Evolutionary conservation across 2,113 vertebrate species (phyloP).

Genomic region (Podarcis cretensis): DNA sequence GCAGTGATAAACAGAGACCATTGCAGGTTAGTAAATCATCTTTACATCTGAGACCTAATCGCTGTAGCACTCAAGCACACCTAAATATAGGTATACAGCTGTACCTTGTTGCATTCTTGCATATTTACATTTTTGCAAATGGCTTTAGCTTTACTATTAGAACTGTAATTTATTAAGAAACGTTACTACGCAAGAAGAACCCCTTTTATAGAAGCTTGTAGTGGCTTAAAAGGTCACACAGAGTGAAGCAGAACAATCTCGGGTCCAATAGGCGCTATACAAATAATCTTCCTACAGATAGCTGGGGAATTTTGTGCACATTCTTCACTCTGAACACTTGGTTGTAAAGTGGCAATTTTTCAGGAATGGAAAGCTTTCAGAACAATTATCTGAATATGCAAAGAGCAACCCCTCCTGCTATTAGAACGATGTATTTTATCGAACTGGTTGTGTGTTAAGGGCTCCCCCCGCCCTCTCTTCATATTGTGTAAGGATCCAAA

Average conservation of each 20-base stretch:
- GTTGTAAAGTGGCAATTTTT: conserved; percentile 56
- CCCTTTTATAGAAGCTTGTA: conserved; percentile 44
- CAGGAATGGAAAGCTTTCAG: conserved; percentile 41
- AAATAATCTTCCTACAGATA: conserved; percentile 34
- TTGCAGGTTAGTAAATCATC: conserved; percentile 90
- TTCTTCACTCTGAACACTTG: conserved; percentile 10
- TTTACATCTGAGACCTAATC: conserved; percentile 46
- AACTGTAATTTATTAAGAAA: conserved; percentile 42
- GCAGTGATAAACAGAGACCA: conserved; percentile 97
- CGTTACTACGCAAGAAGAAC: background rate
- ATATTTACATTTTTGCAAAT: background rate
- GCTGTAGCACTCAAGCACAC: background rate
- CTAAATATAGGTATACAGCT: background rate
- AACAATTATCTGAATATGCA: conserved; percentile 48
- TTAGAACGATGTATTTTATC: conserved; percentile 31
- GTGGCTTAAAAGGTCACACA: conserved; percentile 45
- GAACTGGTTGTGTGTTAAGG: background rate
- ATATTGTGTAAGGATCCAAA: conserved; percentile 29
- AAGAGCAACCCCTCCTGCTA: conserved; percentile 51
- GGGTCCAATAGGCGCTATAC: conserved; percentile 9
- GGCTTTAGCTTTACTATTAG: background rate
- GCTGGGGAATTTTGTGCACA: conserved; percentile 15
- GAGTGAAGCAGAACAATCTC: conserved; percentile 24
- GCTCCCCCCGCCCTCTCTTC: background rate
- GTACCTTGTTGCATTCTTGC: background rate